Evolutionary conservation across 2,113 vertebrate genomes (phyloP).

Genomic region (Phoenicopterus ruber): DNA sequence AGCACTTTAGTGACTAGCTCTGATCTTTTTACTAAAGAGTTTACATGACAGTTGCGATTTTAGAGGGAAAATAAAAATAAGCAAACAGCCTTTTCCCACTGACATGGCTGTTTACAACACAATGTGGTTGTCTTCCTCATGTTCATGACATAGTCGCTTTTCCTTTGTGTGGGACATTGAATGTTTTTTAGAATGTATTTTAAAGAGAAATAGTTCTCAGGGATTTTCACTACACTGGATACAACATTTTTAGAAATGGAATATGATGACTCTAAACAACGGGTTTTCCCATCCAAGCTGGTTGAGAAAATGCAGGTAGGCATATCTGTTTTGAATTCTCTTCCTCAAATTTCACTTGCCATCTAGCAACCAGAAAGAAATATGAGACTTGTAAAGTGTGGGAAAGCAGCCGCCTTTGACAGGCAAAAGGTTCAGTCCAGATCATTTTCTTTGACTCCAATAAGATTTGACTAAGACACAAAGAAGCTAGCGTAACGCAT

Average conservation of each 20-base stretch:
- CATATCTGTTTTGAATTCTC: neutral
- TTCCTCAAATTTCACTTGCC: neutral
- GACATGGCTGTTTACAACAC: neutral
- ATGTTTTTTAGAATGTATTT: neutral
- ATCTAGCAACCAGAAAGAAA: neutral
- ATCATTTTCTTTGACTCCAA: neutral
- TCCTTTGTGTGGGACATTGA: neutral
- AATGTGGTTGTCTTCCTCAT: neutral
- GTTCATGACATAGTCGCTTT: neutral
- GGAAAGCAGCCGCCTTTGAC: neutral
- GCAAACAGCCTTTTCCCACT: neutral
- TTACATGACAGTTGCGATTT: slow-evolving; percentile 48
- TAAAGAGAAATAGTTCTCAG: neutral
- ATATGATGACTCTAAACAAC: neutral
- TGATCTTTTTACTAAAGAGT: slow-evolving; percentile 45
- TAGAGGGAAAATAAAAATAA: slow-evolving; percentile 36
- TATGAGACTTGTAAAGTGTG: neutral
- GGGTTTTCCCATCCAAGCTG: neutral
- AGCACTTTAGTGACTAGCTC: slow-evolving; percentile 13
- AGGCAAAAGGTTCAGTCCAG: neutral
- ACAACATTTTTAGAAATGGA: neutral
- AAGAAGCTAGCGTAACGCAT: neutral
- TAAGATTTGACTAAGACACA: neutral
- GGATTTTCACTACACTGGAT: neutral
- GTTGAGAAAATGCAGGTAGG: neutral